Evolutionary conservation across 1,140 invertebrate species (phyloP), one percentile per base, ranked within the genome.

Genomic region (Heliconius himera): DNA sequence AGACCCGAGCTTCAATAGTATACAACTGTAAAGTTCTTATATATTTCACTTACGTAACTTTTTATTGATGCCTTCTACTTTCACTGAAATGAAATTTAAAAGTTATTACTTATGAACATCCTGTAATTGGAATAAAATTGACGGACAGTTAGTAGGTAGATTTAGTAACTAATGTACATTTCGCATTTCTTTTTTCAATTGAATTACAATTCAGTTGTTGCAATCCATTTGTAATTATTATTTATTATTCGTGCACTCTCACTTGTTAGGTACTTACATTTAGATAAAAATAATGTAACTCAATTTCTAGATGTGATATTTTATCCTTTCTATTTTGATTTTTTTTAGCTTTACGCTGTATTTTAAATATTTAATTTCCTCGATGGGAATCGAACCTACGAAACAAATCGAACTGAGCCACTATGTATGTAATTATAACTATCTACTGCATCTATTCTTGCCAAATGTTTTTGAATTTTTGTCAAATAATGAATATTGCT

Each of bases 101-200:
- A 88, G 81, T 87, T 83, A 87, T 88, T 88, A 89, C 82, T 77
- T 81, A 80, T 85, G 78, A 80, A 88, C 87, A 89, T 91, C 89
- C 86, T 90, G 85, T 85, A 88, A 89, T 88, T 87, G 86, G 87
- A 89, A 89, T 84, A 88, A 90, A 89, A 88, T 88, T 74, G 70
- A 79, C 74, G 33, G 74, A 54, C 77, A 46, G 60, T 66, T 29
- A 66, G 60, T 66, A 66, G 26, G 60, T 66, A 66, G 26, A 66
- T 78, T 74, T 56, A 71, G 16, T 60, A 22, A 74, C 72, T 74
- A 74, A 74, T 66, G 73, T 78, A 22, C 49, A 71, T 51, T 73
- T 49, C 56, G 74, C 20, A 13, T 78, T 74, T 71, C 33, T 36
- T 77, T 72, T 77, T 75, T 6, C 13, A 60, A 60, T 38, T 38